These are phyloP conservation scores for Zelleria hepariella DNA, from an alignment of 2,888 invertebrate genomes.

Conservation along the genomic window DNA sequence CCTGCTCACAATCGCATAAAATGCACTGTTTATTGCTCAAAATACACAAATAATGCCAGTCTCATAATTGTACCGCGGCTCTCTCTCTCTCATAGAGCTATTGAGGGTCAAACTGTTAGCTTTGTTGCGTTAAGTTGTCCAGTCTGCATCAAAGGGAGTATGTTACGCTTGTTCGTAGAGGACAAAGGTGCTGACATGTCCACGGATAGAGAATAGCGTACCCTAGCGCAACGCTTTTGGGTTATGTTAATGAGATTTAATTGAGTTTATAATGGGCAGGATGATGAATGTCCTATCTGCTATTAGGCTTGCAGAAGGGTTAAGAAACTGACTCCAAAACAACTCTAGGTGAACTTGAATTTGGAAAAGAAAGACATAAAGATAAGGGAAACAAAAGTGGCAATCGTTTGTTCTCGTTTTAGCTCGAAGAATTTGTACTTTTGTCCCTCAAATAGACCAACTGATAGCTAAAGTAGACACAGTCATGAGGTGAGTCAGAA, in stretches of 20 bases:
- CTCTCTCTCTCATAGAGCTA: constrained; percentile 18
- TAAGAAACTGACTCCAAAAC: not conserved
- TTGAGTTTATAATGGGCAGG: constrained; percentile 67
- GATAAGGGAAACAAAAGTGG: not conserved
- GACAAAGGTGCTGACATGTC: constrained; percentile 70
- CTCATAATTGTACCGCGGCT: constrained; percentile 27
- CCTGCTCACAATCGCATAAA: constrained; percentile 64
- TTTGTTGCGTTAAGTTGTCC: constrained; percentile 64
- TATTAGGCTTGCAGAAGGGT: not conserved
- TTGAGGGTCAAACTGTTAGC: constrained; percentile 63
- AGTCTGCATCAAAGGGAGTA: constrained; percentile 44
- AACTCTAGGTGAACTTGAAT: no score
- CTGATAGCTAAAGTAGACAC: not conserved
- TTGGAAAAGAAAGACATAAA: not conserved
- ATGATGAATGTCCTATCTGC: constrained; percentile 43
- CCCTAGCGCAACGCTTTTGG: constrained; percentile 34
- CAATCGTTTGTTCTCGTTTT: not conserved
- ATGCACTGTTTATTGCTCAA: constrained; percentile 71
- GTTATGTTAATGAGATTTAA: constrained; percentile 70
- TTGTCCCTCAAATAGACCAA: not conserved
- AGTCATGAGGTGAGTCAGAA: not conserved
- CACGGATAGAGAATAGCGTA: constrained; percentile 39
- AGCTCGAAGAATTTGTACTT: not conserved
- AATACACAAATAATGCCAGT: constrained; percentile 66
- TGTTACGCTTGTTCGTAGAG: constrained; percentile 20